These are phyloP conservation scores for Drosophila limbata DNA, from an alignment of 2,888 invertebrate species.

Conservation along the genomic window DNA sequence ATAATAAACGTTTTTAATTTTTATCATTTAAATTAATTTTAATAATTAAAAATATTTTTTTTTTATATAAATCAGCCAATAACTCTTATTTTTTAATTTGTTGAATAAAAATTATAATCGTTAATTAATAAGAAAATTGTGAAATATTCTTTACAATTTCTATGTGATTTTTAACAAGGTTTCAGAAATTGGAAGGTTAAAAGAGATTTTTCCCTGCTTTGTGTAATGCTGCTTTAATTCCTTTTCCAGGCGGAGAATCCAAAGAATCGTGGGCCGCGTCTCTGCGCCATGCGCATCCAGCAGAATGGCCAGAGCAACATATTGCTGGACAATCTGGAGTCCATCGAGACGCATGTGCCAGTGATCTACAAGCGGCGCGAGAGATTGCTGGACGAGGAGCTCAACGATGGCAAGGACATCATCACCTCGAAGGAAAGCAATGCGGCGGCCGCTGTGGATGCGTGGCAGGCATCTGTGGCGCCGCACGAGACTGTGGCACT, in stretches of 20 bases:
- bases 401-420: conserved; percentile 85
- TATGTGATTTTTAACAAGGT: no score
- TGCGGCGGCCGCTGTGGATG: conserved; percentile 70
- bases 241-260: conserved; percentile 85
- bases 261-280: conserved; percentile 88
- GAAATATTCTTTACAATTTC: no score
- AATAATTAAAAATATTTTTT: no score
- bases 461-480: conserved; percentile 71
- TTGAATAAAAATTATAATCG: no score
- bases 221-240: no score
- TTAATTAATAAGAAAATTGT: no score
- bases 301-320: conserved; percentile 93
- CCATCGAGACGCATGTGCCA: conserved; percentile 87
- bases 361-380: conserved; percentile 90
- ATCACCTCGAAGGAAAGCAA: conserved; percentile 83
- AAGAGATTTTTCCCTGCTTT: no score
- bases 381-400: conserved; percentile 84
- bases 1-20: no score
- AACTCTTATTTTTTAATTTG: no score
- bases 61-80: no score
- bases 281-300: conserved; percentile 91
- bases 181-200: no score
- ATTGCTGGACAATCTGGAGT: conserved; percentile 91
- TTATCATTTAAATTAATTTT: no score
- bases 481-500: conserved; percentile 61